phyloP scores from a whole-genome alignment of 2,888 invertebrate genomes.

The Agrotis exclamationis region DNA sequence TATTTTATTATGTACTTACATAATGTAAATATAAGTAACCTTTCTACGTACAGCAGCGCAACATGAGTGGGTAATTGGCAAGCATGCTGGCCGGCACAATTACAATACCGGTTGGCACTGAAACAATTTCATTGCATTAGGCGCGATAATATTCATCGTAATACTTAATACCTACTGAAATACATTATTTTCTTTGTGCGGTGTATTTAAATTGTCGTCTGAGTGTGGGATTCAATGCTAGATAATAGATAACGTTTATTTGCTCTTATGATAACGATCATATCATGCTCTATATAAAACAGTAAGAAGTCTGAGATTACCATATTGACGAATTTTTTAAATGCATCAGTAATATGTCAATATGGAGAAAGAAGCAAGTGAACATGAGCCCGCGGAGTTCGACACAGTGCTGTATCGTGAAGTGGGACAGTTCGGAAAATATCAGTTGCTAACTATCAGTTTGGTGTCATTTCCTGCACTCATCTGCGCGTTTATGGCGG shows the following conservation, averaged over 20 bases:
- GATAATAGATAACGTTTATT: constrained; percentile 66
- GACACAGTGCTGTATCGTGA: constrained; percentile 81
- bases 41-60: neutral
- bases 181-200: constrained; percentile 17
- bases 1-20: too few species aligned
- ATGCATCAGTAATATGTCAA: constrained; percentile 52
- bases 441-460: constrained; percentile 79
- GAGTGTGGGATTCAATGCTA: constrained; percentile 38
- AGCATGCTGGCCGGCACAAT: neutral
- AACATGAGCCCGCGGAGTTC: constrained; percentile 74
- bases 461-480: constrained; percentile 78
- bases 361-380: constrained; percentile 69
- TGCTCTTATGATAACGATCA: constrained; percentile 59
- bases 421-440: constrained; percentile 84
- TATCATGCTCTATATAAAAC: constrained; percentile 68
- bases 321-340: constrained; percentile 57
- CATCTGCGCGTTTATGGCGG: constrained; percentile 83
- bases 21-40: neutral
- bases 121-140: constrained; percentile 10
- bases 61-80: neutral
- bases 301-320: constrained; percentile 60
- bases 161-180: constrained; percentile 18
- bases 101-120: neutral
- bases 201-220: constrained; percentile 36
- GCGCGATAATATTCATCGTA: neutral